Base-by-base conservation (phyloP, 1,140 invertebrate genomes). In the Sycophaga agraensis region DNA sequence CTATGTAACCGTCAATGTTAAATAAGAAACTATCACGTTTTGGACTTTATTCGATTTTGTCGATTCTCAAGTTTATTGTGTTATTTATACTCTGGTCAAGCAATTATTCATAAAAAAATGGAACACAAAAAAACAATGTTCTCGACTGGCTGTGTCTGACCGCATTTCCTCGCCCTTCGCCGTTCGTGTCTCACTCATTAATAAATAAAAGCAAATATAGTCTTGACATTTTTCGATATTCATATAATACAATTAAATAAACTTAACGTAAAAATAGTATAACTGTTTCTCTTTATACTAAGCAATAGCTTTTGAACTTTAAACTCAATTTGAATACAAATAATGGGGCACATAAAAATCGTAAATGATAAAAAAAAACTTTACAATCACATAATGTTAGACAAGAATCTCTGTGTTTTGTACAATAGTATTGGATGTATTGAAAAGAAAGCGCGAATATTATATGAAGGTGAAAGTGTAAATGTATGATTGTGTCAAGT, bases 211-310 rank as follows among this genome's bases (percentile, higher is more conserved):
- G 53, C 39, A 51, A 65, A 37, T 58, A 66, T 73, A 73, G 68
- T 71, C 70, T 73, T 69, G 70, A 65, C 68, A 75, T 73, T 63
- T 72, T 69, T 74, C 69, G 69, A 67, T 70, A 72, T 71, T 71
- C 70, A 68, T 69, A 71, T 71, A 70, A 73, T 64, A 64, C 69
- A 73, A 72, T 67, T 70, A 70, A 59, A 53, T 54, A 61, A 61
- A 54, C 31, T 37, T 31, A 61, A 40, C 19, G 42, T 61, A 54
- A 53, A 75, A 70, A 70, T 73, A 76, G 70, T 71, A 73, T 77
- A 76, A 77, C 76, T 73, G 70, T 76, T 72, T 73, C 74, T 78
- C 74, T 78, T 77, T 79, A 71, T 77, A 80, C 71, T 77, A 78
- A 69, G 70, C 73, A 77, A 78, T 78, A 80, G 75, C 70, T 75